Evolutionary conservation across 1,140 invertebrate species (phyloP).

Genomic region (Agraylea sexmaculata): DNA sequence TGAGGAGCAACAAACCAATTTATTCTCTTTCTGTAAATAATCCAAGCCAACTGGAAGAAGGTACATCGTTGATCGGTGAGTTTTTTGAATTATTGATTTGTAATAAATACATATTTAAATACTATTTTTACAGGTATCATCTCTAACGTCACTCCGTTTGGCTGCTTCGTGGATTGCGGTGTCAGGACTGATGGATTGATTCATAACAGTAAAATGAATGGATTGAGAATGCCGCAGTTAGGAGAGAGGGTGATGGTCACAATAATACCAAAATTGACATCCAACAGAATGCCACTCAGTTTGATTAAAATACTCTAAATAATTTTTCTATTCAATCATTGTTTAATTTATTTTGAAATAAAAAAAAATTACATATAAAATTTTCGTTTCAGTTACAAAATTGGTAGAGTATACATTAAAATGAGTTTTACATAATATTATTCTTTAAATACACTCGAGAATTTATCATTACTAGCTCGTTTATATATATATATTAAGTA

Average conservation of each 20-base stretch:
- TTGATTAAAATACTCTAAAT: slow-evolving; percentile 17
- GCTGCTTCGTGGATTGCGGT: slow-evolving; percentile 82
- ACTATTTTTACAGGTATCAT: slow-evolving; percentile 51
- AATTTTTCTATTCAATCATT: background rate
- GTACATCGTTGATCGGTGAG: slow-evolving; percentile 32
- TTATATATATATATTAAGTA: too few species aligned
- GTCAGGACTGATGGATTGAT: slow-evolving; percentile 66
- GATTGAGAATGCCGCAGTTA: slow-evolving; percentile 44
- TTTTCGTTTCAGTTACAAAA: too few species aligned
- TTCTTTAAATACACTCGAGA: too few species aligned
- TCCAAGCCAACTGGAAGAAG: slow-evolving; percentile 28
- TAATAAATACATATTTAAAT: background rate
- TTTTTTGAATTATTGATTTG: background rate
- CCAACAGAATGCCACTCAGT: slow-evolving; percentile 31
- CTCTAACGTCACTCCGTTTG: slow-evolving; percentile 78
- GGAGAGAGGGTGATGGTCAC: slow-evolving; percentile 53
- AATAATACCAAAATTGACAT: slow-evolving; percentile 28
- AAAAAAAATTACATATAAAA: slow-evolving; percentile 2
- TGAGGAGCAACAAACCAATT: slow-evolving; percentile 35
- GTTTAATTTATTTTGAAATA: background rate
- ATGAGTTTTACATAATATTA: too few species aligned
- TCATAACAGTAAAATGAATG: slow-evolving; percentile 50
- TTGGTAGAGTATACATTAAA: too few species aligned
- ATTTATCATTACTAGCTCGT: too few species aligned
- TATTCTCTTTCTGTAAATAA: slow-evolving; percentile 33